A percentile compares a stretch with the other conserved stretches of the same genome.
Conservation (phyloP, 1,140 invertebrate species). For the Papilio helenus region DNA sequence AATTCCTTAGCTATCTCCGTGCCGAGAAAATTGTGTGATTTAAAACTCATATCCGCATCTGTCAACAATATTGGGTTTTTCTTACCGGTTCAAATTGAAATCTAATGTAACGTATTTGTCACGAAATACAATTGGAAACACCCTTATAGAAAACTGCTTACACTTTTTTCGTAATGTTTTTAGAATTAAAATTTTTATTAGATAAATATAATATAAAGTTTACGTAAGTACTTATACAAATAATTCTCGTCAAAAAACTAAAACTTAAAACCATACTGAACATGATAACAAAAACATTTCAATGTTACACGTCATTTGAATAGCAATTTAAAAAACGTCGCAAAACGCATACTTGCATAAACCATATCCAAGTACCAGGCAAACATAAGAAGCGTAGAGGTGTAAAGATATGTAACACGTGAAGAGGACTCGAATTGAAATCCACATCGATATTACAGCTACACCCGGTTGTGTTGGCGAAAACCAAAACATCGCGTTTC, state of each 20-base stretch:
- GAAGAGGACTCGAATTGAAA: constrained; percentile 63
- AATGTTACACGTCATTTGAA: not conserved
- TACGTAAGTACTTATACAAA: not conserved
- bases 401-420: constrained; percentile 55
- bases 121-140: constrained; percentile 2
- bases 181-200: not conserved
- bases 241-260: not conserved
- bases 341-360: constrained; percentile 31
- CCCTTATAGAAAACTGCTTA: not conserved
- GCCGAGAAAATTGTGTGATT: constrained; percentile 23
- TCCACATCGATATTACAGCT: constrained; percentile 57
- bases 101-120: not conserved
- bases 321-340: not conserved
- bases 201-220: too few relatives aligned
- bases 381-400: constrained; percentile 17
- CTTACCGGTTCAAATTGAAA: constrained; percentile 16
- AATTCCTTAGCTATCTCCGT: constrained; percentile 11
- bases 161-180: not conserved
- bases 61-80: constrained; percentile 20
- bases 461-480: constrained; percentile 47
- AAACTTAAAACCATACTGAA: not conserved
- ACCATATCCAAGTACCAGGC: constrained; percentile 19
- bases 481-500: constrained; percentile 65
- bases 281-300: constrained; percentile 28
- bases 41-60: constrained; percentile 25